phyloP scores from a whole-genome alignment of 2,888 invertebrate genomes.

The Syrista parreyssii region DNA sequence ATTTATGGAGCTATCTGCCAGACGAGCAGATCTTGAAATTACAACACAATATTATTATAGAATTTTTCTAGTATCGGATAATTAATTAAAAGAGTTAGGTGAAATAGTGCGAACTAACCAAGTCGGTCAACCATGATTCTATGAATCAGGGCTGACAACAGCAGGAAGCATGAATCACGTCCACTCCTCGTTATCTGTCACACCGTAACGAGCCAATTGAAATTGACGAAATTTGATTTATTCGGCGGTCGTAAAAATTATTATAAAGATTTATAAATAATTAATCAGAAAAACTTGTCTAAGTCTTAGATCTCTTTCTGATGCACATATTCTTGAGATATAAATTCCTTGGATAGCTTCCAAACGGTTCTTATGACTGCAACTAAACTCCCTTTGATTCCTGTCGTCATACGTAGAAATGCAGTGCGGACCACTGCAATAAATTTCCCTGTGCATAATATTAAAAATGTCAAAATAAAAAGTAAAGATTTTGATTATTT shows the following conservation, averaged over 20 bases:
- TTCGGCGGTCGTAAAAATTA: background rate
- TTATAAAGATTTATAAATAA: background rate
- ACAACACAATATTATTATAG: background rate
- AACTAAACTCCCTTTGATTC: background rate
- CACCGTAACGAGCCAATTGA: background rate
- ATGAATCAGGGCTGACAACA: conserved; percentile 62
- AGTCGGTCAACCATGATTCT: conserved; percentile 73
- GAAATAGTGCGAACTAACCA: conserved; percentile 66
- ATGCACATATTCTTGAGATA: background rate
- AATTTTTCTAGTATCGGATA: background rate
- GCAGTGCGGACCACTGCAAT: background rate
- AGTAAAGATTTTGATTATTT: background rate
- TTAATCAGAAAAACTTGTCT: background rate
- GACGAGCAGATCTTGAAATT: background rate
- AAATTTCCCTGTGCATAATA: background rate
- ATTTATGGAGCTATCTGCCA: background rate
- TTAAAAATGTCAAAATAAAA: background rate
- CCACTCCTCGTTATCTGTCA: conserved; percentile 18
- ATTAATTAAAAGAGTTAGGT: conserved; percentile 39
- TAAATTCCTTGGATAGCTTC: background rate
- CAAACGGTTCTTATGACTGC: background rate
- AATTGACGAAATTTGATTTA: background rate
- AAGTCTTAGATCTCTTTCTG: background rate
- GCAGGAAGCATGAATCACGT: conserved; percentile 61
- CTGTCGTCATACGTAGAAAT: background rate